Evolutionary conservation across 2,888 invertebrate species (phyloP), one percentile per base, ranked within the genome.

Genomic region (Lordiphosa fenestrarum): DNA sequence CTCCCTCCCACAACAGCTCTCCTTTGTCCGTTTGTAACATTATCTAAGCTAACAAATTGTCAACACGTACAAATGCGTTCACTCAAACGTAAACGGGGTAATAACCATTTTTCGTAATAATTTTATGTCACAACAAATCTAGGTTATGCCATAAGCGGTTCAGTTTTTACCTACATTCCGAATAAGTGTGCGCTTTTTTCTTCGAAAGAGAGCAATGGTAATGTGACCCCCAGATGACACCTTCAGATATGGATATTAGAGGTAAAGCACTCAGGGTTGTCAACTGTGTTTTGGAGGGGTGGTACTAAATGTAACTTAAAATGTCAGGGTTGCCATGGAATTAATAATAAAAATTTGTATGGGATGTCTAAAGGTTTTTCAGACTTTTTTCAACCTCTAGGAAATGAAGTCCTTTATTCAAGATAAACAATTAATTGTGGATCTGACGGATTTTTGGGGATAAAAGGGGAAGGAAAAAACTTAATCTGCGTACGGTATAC

Each of bases 61-160:
- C 86, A 85, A 84, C 87, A 87, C 87, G 87, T 87, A 85, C 85
- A 76, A 86, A 86, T 85, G 80, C 85, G 84, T 85, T 87, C 85
- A 85, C 76, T 87, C 86, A 87, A 86, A 87, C 78, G 78, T 85
- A 87, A 87, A 86, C 86, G 86, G 84, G 84, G 87, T 86, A 87
- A 87, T 87, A 87, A 87, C 76, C 84, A 85, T 86, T 85, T 86
- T 84, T 77, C 73, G 75, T 80, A 72, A 84, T 84, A 86, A 85
- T 87, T 83, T 81, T 74, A 73, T 84, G 85, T 86, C 85, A 84
- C 73, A 84, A 82, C 82, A 86, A 86, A 86, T 86, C 87, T 86
- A 71, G 85, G 84, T 86, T 84, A 83, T 69, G 9, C 30, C 30
- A 65, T 53, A 66, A 57, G 59, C 59, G 54, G 21, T 35, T 52